A percentile compares a stretch with the other conserved stretches of the same genome.
phyloP scores from a whole-genome alignment of 2,888 invertebrate species.

The Autographa pulchrina region DNA sequence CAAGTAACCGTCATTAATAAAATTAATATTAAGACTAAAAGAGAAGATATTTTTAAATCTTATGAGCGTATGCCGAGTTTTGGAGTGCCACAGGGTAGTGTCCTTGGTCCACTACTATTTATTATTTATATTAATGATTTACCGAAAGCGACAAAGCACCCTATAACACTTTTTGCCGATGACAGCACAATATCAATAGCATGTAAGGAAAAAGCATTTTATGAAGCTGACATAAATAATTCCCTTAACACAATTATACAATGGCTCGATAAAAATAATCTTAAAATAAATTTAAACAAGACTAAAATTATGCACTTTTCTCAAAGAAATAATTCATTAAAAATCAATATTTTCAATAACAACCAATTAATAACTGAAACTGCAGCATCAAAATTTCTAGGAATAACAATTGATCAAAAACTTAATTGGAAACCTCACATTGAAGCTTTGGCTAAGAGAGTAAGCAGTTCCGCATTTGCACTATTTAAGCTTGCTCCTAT shows the following conservation, averaged over 20 bases:
- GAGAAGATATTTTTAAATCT: constrained; percentile 3
- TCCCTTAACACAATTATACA: constrained; percentile 1
- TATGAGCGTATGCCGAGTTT: background rate
- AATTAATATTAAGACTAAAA: constrained; percentile 7
- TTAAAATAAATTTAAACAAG: constrained; percentile 7
- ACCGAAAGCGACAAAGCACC: background rate
- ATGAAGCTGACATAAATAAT: constrained; percentile 4
- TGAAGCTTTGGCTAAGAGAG: background rate
- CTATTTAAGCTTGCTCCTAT: too few species aligned
- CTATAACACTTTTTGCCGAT: constrained; percentile 9
- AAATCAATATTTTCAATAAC: background rate
- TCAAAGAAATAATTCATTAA: background rate
- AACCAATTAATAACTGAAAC: background rate
- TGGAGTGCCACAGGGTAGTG: constrained; percentile 11
- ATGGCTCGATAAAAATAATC: constrained; percentile 3
- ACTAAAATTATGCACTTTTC: background rate
- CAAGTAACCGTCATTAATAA: constrained; percentile 6
- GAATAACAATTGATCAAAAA: background rate
- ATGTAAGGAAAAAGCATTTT: background rate
- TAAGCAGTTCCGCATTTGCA: too few species aligned
- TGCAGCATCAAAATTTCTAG: constrained; percentile 7
- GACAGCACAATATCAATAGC: constrained; percentile 5
- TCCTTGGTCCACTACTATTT: constrained; percentile 9
- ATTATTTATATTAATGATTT: constrained; percentile 9
- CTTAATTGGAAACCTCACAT: background rate